Evolutionary conservation across 2,888 invertebrate genomes (phyloP), one percentile per base, ranked within the genome.

Genomic region (Spilosoma lubricipeda): DNA sequence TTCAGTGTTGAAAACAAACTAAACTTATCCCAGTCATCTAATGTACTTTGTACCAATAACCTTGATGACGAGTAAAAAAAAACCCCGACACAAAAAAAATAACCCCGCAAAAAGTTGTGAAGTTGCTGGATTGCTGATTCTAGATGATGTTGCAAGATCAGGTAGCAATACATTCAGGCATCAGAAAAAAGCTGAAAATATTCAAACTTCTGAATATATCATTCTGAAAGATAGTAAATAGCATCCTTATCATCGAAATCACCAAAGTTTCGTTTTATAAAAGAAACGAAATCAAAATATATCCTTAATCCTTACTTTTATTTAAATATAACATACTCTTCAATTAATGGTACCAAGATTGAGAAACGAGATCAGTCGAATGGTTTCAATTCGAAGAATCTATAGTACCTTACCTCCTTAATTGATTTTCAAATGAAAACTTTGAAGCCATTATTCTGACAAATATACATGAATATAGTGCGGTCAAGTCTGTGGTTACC

Each of bases 401-500:
- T 18, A 18, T 5, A 18, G 63, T 30, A 15, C 63, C 27, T 63
- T 63, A 18, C 7, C 18, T 30, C 2, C 11, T 27, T 18, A 63
- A 63, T 56, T 27, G 36, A 69, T 69, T 27, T 27, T 36, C 15
- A 52, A 56, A 36, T 36, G 15, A 8, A 27, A 23, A 39, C 27
- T 56, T 52, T 56, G 15, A 27, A 48, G 30, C 67, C 20, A 5
- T 67, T 67, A 30, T 67, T 67, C 23, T 20, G 20, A 33, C 20
- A 7, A 23, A 9, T 48, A 45, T 33, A 45, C 7, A 9, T 39
- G 9, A 39, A 23, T 13, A 15, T 27, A 23, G 27, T 70, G 13
- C 39, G 56, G 63, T 42, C 63, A 63, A 70, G 63, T 70, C 64
- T 70, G 20, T 42, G 45, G 42, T 45, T 45, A 70, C 70, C 59